phyloP scores from a whole-genome alignment of 2,888 invertebrate genomes.

The Platycheirus rosarum region DNA sequence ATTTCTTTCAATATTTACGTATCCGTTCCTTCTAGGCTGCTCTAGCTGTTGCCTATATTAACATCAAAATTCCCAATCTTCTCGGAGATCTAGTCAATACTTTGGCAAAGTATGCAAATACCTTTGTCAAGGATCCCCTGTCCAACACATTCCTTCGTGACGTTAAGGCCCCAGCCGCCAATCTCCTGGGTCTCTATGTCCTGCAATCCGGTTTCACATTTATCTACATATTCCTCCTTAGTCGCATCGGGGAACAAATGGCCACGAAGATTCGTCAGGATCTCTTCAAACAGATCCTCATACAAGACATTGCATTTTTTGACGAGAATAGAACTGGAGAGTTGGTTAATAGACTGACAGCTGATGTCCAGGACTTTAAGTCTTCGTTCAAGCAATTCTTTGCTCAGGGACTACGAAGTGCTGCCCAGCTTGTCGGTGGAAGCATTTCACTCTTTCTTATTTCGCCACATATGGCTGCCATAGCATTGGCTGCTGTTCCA shows the following conservation, averaged over 20 bases:
- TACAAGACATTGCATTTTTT: slow-evolving; percentile 94
- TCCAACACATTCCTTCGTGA: slow-evolving; percentile 80
- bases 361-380: slow-evolving; percentile 98
- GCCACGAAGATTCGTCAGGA: slow-evolving; percentile 91
- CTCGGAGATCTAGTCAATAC: slow-evolving; percentile 93
- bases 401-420: slow-evolving; percentile 94
- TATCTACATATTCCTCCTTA: slow-evolving; percentile 92
- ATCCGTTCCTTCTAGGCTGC: slow-evolving; percentile 86
- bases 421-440: slow-evolving; percentile 89
- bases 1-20: neutral
- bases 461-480: slow-evolving; percentile 94
- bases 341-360: slow-evolving; percentile 93
- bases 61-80: slow-evolving; percentile 93
- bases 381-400: slow-evolving; percentile 97
- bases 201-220: slow-evolving; percentile 90
- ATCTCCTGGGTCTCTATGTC: slow-evolving; percentile 81
- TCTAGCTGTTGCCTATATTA: slow-evolving; percentile 92
- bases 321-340: slow-evolving; percentile 96
- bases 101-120: slow-evolving; percentile 85
- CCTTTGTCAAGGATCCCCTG: slow-evolving; percentile 81
- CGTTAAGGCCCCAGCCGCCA: slow-evolving; percentile 80
- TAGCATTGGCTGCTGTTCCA: slow-evolving; percentile 93
- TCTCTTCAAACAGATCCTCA: slow-evolving; percentile 91
- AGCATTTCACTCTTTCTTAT: slow-evolving; percentile 87
- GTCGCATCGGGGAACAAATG: slow-evolving; percentile 94